Evolutionary conservation across 2,797 vertebrate species (phyloP), one percentile per base, ranked within the genome.

Genomic region (Protosalanx chinensis): DNA sequence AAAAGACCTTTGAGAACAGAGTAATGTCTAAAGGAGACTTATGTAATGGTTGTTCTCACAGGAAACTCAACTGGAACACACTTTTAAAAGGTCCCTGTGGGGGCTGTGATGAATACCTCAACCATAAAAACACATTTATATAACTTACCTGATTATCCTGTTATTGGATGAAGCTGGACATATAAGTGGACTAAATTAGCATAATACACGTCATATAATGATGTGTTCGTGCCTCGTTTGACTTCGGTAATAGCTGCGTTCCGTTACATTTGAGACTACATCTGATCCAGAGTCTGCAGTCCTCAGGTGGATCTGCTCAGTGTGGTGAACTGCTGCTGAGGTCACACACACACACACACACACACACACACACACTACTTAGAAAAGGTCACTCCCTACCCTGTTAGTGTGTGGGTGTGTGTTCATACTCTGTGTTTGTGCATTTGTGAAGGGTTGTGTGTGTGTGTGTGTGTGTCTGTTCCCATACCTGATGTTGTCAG

Each of bases 361-460:
- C 82, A 82, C 79, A 72, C 75, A 75, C 66, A 57, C 33, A 80
- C 75, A 75, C 30, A 71, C 68, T 64, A 57, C 56, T 84, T 74
- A 79, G 71, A 57, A 84, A 88, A 86, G 84, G 83, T 85, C 83
- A 73, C 5, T 3, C 29, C 67, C 71, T 79, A 79, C 75, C 64
- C 78, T 6, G 51, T 67, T 56, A 70, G 78, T 13, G 71, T 71
- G 6, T 83, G 82, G 18, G 51, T 18, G 76, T 6, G 35, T 37
- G 6, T 37, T 41, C 10, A 41, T 41, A 41, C 37, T 41, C 4
- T 37, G 10, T 37, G 37, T 41, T 7, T 41, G 37, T 41, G 37
- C 1, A 7, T 7, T 8, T 41, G 37, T 41, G 8, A 10, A 41
- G 37, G 37, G 35, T 6, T 41, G 51, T 53, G 51, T 53, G 51